Percentiles rank a stretch among this genome's conserved stretches.
These are phyloP conservation scores for Pandion haliaetus DNA, from an alignment of 2,113 vertebrate genomes.

Conservation along the genomic window DNA sequence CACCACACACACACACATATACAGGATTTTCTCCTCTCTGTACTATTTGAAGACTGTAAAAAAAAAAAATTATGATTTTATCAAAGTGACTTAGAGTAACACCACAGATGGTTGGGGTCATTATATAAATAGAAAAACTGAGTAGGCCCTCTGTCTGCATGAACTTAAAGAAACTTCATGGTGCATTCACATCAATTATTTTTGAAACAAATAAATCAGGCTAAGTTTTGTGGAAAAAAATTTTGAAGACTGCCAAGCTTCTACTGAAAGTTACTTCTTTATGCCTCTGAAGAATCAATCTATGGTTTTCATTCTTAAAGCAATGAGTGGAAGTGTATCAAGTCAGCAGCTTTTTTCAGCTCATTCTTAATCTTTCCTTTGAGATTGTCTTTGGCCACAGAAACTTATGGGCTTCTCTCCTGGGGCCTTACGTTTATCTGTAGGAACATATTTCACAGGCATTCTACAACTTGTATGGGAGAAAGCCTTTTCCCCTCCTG, in stretches of 20 bases:
- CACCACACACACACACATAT: background rate
- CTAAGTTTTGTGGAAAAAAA: background rate
- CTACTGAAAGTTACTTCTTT: background rate
- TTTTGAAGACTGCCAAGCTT: background rate
- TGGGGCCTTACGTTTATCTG: background rate
- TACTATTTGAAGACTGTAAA: background rate
- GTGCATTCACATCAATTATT: background rate
- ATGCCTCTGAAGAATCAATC: background rate
- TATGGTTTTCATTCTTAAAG: background rate
- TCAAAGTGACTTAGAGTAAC: background rate
- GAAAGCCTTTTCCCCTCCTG: background rate
- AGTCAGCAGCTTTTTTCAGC: background rate
- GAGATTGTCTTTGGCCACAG: background rate
- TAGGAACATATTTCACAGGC: background rate
- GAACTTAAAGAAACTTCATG: background rate
- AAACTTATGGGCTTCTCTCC: background rate
- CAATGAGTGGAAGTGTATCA: background rate
- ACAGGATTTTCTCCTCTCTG: background rate
- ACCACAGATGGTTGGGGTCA: background rate
- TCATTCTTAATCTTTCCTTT: background rate
- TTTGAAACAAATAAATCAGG: background rate
- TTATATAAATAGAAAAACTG: background rate
- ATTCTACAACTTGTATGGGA: background rate
- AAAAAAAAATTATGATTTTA: background rate
- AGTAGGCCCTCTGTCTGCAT: background rate